phyloP scores from a whole-genome alignment of 2,888 invertebrate genomes.

The Pterobdella sp. region DNA sequence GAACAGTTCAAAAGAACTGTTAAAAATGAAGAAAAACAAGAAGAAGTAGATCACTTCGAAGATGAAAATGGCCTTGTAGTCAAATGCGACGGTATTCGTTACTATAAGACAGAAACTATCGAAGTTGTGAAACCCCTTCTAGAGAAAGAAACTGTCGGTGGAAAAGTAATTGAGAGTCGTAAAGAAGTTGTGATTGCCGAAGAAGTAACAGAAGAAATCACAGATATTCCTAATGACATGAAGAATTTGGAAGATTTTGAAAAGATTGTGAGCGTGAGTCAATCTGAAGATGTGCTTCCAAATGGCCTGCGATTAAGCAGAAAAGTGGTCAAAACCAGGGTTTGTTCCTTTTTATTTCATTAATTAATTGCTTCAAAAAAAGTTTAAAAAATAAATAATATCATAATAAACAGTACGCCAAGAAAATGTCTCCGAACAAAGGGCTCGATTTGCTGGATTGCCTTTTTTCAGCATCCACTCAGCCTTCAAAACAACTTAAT shows the following conservation, averaged over 20 bases:
- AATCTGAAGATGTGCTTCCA: conserved; percentile 33
- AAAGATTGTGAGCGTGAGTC: conserved; percentile 31
- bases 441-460: too few species aligned
- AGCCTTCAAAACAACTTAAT: too few species aligned
- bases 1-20: conserved; percentile 2
- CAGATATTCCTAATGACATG: conserved; percentile 31
- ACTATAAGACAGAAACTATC: conserved; percentile 24
- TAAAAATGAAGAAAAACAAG: background rate
- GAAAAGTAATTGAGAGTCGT: background rate
- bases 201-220: conserved; percentile 29
- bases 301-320: conserved; percentile 29
- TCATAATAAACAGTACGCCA: too few species aligned
- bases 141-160: conserved; percentile 20
- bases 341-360: background rate
- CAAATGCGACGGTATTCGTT: background rate
- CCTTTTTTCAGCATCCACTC: too few species aligned
- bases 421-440: too few species aligned
- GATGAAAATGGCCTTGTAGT: background rate
- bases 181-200: conserved; percentile 28
- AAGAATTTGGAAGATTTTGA: conserved; percentile 27
- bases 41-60: background rate
- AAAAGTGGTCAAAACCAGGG: conserved; percentile 28
- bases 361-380: background rate
- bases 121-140: conserved; percentile 25
- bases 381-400: too few species aligned